Evolutionary conservation across 2,113 vertebrate species (phyloP).

Genomic region (Charina bottae): DNA sequence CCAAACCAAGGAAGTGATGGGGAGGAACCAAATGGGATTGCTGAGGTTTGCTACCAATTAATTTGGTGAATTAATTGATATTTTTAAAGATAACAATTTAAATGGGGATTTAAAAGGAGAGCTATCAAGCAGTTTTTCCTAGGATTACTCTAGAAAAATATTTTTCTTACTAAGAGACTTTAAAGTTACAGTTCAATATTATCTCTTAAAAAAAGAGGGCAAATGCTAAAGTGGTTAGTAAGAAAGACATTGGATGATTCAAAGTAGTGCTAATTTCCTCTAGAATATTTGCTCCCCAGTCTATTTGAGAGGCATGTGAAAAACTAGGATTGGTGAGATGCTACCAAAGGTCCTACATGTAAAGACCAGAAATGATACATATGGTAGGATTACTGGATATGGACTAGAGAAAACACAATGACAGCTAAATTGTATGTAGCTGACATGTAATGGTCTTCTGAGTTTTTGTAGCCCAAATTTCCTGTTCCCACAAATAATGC

Average conservation of each 20-base stretch:
- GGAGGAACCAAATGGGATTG: slow-evolving; percentile 33
- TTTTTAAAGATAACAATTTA: slow-evolving; percentile 30
- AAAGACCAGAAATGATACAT: neutral
- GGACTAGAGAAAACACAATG: no score
- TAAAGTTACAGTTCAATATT: neutral
- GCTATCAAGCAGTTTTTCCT: slow-evolving; percentile 25
- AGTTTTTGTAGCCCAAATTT: no score
- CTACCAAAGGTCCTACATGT: neutral
- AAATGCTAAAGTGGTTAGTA: neutral
- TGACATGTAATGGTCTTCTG: no score
- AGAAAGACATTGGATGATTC: neutral
- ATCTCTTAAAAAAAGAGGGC: neutral
- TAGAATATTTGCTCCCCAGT: neutral
- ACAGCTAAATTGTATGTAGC: no score
- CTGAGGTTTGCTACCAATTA: slow-evolving; percentile 28
- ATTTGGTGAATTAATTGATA: slow-evolving; percentile 42
- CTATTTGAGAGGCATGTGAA: neutral
- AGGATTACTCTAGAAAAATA: slow-evolving; percentile 19
- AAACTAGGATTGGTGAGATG: neutral
- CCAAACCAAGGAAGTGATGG: slow-evolving; percentile 3
- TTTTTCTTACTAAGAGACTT: slow-evolving; percentile 8
- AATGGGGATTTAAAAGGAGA: slow-evolving; percentile 14
- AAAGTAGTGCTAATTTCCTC: neutral
- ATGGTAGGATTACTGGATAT: no score
- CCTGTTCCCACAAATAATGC: no score